phyloP scores from a whole-genome alignment of 2,888 invertebrate genomes.

The Zaprionus obscuricornis region DNA sequence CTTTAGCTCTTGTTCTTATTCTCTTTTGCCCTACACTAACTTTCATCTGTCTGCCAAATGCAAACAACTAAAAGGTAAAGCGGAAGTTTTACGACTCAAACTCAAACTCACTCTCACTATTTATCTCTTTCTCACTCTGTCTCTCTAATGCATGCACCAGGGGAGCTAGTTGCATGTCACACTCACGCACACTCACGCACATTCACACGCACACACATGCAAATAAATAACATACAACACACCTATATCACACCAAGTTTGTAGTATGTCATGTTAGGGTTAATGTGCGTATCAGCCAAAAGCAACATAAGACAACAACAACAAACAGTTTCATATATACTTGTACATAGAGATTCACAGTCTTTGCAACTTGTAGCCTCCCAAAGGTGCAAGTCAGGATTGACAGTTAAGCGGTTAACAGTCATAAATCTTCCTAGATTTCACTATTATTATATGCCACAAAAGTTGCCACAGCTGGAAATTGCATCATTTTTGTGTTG shows the following conservation, averaged over 20 bases:
- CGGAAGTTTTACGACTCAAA: conserved; percentile 66
- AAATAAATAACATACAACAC: too few species aligned
- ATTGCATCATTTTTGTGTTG: conserved; percentile 19
- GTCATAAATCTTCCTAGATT: conserved; percentile 47
- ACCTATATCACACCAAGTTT: too few species aligned
- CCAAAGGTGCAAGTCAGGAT: conserved; percentile 43
- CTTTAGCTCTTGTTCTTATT: not conserved
- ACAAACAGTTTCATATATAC: too few species aligned
- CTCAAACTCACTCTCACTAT: too few species aligned
- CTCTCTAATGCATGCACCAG: conserved; percentile 50
- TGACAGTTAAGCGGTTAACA: conserved; percentile 44
- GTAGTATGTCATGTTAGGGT: too few species aligned
- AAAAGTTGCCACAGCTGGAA: conserved; percentile 27
- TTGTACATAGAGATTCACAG: too few species aligned
- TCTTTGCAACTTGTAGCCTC: conserved; percentile 29
- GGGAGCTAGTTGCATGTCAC: conserved; percentile 40
- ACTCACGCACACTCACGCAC: conserved; percentile 10
- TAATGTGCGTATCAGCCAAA: conserved; percentile 48
- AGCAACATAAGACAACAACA: too few species aligned
- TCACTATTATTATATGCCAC: conserved; percentile 29
- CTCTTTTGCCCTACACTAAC: not conserved
- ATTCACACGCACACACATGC: conserved; percentile 8
- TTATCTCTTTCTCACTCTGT: too few species aligned
- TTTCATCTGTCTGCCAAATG: conserved; percentile 52
- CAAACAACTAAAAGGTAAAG: conserved; percentile 67